Percentiles rank a stretch among this genome's conserved stretches.
Evolutionary conservation across 2,797 vertebrate species (phyloP).

Genomic region (Limosa lapponica): DNA sequence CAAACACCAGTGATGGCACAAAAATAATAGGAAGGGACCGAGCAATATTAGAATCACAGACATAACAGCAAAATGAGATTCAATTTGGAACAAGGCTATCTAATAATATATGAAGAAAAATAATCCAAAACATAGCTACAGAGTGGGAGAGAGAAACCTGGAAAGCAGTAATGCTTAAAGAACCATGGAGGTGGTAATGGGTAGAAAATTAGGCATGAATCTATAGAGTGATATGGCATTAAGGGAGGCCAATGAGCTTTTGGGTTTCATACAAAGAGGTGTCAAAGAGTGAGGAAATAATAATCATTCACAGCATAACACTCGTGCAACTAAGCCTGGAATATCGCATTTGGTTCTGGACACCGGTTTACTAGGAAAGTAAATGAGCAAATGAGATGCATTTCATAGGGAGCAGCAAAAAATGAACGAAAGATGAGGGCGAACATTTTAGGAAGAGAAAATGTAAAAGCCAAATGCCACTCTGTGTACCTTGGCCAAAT

Average conservation of each 20-base stretch:
- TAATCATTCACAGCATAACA: constrained; percentile 7
- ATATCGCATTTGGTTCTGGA: not conserved
- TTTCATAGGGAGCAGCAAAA: not conserved
- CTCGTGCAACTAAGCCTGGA: not conserved
- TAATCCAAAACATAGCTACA: not conserved
- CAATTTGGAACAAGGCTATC: not conserved
- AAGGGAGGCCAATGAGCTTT: constrained; percentile 5
- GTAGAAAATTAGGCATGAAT: constrained; percentile 57
- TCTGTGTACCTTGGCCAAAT: not conserved
- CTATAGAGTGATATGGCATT: not conserved
- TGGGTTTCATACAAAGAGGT: constrained; percentile 21
- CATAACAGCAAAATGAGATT: constrained; percentile 12
- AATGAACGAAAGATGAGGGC: not conserved
- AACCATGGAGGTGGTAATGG: constrained; percentile 34
- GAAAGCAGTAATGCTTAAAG: constrained; percentile 45
- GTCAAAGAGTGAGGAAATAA: not conserved
- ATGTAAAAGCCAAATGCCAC: not conserved
- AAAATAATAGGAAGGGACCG: not conserved
- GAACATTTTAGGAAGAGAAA: not conserved
- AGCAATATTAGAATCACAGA: not conserved
- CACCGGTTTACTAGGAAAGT: not conserved
- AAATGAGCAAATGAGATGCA: not conserved
- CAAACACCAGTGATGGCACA: not conserved
- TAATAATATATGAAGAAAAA: not conserved
- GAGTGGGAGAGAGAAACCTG: constrained; percentile 6